Base-by-base conservation (phyloP, 2,888 invertebrate species). In the Celastrina argiolus region DNA sequence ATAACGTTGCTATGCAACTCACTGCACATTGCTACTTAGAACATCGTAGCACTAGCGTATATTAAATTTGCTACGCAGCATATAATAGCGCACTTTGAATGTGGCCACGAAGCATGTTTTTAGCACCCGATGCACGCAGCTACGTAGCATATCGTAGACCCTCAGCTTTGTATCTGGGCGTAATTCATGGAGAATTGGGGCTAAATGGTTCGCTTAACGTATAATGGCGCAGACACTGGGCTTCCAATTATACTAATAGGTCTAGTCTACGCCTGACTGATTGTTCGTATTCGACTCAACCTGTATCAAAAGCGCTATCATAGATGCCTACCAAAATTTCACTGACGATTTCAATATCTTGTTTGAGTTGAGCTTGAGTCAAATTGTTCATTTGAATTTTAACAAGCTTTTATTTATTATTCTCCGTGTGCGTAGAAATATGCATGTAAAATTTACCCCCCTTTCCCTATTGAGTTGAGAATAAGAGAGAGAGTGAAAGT, bases 131-230 rank as follows among this genome's bases (percentile, higher is more conserved):
- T 45, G 45, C 18, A 42, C 16, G 42, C 18, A 8, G 45, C 18
- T 45, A 18, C 7, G 10, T 45, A 45, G 18, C 45, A 22, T 22
- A 12, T 51, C 12, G 22, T 45, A 41, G 6, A 5, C 51, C 51
- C 51, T 16, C 5, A 26, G 26, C 51, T 51, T 51, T 22, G 51
- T 22, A 51, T 12, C 51, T 14, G 12, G 12, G 22, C 51, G 51
- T 51, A 51, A 51, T 51, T 51, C 51, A 22, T 51, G 51, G 22
- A 26, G 51, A 51, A 51, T 51, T 22, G 22, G 51, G 51, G 22
- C 14, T 1, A 51, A 51, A 51, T 51, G 51, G 51, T 51, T 51
- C 51, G 51, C 51, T 51, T 51, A 26, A 6, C 51, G 22, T 51
- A 22, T 51, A 51, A 51, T 51, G 26, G 22, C 51, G 14, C 18